These are phyloP conservation scores for Trematomus loennbergii DNA, from an alignment of 2,113 vertebrate genomes.

Conservation along the genomic window DNA sequence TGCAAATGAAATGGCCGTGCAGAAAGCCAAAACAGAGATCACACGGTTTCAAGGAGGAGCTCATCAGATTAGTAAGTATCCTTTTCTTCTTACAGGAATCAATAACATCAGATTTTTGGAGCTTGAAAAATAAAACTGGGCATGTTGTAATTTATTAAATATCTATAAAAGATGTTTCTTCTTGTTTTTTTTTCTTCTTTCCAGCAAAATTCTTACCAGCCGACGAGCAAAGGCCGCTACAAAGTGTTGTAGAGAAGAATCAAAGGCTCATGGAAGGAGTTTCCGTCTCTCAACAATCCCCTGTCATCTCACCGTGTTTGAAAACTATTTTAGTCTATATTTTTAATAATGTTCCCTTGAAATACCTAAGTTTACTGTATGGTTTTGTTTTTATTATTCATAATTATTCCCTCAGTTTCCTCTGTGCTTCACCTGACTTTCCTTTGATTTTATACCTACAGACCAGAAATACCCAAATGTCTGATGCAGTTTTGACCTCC, in stretches of 20 bases:
- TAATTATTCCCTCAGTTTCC: neutral
- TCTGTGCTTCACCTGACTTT: slow-evolving; percentile 1
- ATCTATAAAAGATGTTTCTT: neutral
- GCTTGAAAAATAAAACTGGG: neutral
- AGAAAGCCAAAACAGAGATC: slow-evolving; percentile 99
- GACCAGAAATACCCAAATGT: slow-evolving; percentile 1
- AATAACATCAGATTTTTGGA: neutral
- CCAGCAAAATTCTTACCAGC: slow-evolving; percentile 99
- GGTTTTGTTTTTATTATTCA: neutral
- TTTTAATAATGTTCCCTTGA: slow-evolving; percentile 49
- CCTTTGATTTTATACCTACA: slow-evolving; percentile 18
- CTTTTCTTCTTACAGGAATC: neutral
- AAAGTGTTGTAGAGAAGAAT: slow-evolving; percentile 91
- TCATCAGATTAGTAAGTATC: slow-evolving; percentile 95
- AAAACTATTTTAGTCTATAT: slow-evolving; percentile 66
- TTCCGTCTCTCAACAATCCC: neutral
- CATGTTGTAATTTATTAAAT: neutral
- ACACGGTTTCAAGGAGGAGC: slow-evolving; percentile 98
- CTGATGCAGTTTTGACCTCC: neutral
- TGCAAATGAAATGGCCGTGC: slow-evolving; percentile 97
- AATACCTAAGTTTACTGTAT: neutral
- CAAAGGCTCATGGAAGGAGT: slow-evolving; percentile 1
- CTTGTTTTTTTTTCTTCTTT: slow-evolving; percentile 32
- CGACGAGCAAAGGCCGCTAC: slow-evolving; percentile 98
- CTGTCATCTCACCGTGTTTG: slow-evolving; percentile 19